Base-by-base conservation (phyloP, 2,113 vertebrate genomes). In the Dolichallabes microphthalmus region DNA sequence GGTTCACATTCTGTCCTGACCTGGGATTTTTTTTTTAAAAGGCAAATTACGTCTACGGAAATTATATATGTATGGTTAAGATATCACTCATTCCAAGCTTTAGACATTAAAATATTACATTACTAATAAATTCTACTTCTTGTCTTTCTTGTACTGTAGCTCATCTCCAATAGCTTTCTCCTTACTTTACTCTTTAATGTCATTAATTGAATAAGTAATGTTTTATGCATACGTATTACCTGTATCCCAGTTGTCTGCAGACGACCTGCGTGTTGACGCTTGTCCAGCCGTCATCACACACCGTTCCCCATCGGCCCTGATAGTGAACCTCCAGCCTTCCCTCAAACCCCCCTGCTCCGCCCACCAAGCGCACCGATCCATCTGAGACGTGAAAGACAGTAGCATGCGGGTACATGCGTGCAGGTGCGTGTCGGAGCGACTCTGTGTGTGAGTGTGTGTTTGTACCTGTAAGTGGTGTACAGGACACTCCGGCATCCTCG, bases 401-500 rank as follows among this genome's bases (percentile, higher is more conserved):
- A n/a, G 53, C 32, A 50, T 80, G 82, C 63, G 12, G 19, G 71
- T 77, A 0, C 6, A 7, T 45, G 45, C 45, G 57, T 77, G 39
- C 30, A 17, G 25, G 25, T 61, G 52, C 19, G 66, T 74, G 15
- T 39, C 27, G 4, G n/a, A 50, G 69, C 30, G 5, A 14, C 35
- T 64, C 11, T 27, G 52, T 45, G 63, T 60, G 35, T 76, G 69
- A 2, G 55, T 63, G 22, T 73, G 19, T 73, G 53, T 83, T 60
- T 78, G 30, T 94, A 98, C 98, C 97, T 94, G 93, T 94, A 1
- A 97, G 93, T 58, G 96, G 96, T 25, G 85, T 95, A 80, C 98
- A 99, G 88, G 98, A 97, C 71, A 98, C 98, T 0, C 97, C 97
- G 20, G 98, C 98, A 63, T 99, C 97, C 91, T 98, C 98, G n/a